Base-by-base conservation (phyloP, 2,888 invertebrate species). In the Watsonalla binaria region DNA sequence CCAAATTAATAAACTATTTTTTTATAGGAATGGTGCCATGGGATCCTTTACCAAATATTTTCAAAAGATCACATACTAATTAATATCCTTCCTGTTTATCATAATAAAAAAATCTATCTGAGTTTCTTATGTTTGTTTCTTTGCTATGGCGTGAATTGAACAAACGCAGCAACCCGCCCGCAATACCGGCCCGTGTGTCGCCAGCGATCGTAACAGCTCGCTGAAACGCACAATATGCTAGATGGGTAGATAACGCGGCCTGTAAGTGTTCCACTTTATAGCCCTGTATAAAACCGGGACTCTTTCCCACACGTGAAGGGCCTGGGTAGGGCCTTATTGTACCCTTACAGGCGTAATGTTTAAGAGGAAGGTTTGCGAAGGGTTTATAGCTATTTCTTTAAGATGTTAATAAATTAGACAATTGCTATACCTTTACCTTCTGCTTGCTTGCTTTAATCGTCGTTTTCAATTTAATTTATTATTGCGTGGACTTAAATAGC, bases 201-300 rank as follows among this genome's bases (percentile, higher is more conserved):
- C 42, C 42, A 61, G 67, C 68, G 76, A 76, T 77, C 82, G 84
- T 80, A 79, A 86, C 84, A 82, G 80, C 73, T 60, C 76, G 74
- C 80, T 78, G 80, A 87, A 87, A 83, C 84, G 78, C 84, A 86
- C 87, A 88, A 86, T 85, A 87, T 82, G 87, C 78, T 76, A 78
- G 87, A 88, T 85, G 84, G 83, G 79, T 76, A 84, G 87, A 86
- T 86, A 87, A 86, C 86, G 68, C 66, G 73, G 72, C 66, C 73
- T 70, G 77, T 80, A 81, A 86, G 80, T 83, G 80, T 81, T 73
- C 68, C 75, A 80, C 78, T 76, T 84, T 85, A 81, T 81, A 78
- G 74, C 73, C 37, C 66, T 60, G 63, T 74, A 77, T 80, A 79
- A 80, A 80, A 76, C 68, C 64, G 71, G 62, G 61, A 47, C 37